Percentiles rank a stretch among this genome's conserved stretches.
Conservation (phyloP, 2,888 invertebrate genomes). For the Dryomyza anilis region DNA sequence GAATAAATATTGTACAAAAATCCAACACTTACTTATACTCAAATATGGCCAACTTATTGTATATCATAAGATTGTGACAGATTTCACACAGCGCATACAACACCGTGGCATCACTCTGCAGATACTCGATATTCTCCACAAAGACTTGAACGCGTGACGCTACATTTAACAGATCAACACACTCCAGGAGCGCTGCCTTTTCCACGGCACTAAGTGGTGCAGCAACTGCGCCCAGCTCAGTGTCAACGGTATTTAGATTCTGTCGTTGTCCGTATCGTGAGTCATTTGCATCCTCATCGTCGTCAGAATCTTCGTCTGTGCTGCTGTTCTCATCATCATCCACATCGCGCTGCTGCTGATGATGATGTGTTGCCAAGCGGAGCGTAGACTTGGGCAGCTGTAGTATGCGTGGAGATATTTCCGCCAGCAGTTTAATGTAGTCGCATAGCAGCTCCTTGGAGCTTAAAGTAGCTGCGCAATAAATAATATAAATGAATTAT, state of each 20-base stretch:
- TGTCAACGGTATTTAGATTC: no score
- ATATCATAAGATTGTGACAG: slow-evolving; percentile 82
- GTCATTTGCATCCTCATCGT: slow-evolving; percentile 33
- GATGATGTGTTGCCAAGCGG: slow-evolving; percentile 40
- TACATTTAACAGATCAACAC: slow-evolving; percentile 71
- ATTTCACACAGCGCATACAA: slow-evolving; percentile 75
- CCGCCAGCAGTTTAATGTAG: slow-evolving; percentile 57
- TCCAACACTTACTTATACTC: slow-evolving; percentile 79
- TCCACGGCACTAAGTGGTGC: slow-evolving; percentile 47
- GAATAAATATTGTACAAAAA: no score
- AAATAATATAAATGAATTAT: neutral
- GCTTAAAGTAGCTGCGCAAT: slow-evolving; percentile 43
- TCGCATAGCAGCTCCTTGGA: slow-evolving; percentile 44
- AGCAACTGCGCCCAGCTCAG: no score
- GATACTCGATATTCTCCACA: slow-evolving; percentile 60
- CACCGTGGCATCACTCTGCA: slow-evolving; percentile 62
- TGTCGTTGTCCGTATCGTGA: slow-evolving; percentile 27
- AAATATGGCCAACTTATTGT: slow-evolving; percentile 81
- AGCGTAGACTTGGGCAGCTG: slow-evolving; percentile 56
- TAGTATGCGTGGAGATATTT: slow-evolving; percentile 55
- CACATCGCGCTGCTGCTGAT: slow-evolving; percentile 45
- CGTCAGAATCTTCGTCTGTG: slow-evolving; percentile 39
- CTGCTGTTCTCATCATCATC: slow-evolving; percentile 52
- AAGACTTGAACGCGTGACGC: slow-evolving; percentile 64
- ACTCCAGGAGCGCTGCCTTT: slow-evolving; percentile 51